A percentile compares a stretch with the other conserved stretches of the same genome.
Conservation (phyloP, 2,113 vertebrate genomes). For the Oreochromis spilurus region DNA sequence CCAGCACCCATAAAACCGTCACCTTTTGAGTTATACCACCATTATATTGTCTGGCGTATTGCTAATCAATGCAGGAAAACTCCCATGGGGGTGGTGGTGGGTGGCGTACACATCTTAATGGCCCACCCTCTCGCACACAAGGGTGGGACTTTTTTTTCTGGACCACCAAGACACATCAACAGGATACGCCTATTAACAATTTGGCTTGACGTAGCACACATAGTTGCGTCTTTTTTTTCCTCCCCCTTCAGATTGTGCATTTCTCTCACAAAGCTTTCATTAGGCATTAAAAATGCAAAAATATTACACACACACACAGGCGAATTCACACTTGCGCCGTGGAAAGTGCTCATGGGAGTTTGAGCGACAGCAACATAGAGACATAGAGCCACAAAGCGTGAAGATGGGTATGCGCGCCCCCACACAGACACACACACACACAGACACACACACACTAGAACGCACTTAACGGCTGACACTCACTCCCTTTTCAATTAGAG, state of each 20-base stretch:
- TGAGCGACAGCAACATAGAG: constrained; percentile 62
- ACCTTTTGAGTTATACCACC: constrained; percentile 59
- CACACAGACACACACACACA: not conserved
- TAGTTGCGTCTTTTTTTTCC: not conserved
- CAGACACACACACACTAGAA: not conserved
- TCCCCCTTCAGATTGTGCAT: not conserved
- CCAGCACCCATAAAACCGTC: constrained; percentile 51
- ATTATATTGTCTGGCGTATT: constrained; percentile 67
- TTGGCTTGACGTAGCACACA: not conserved
- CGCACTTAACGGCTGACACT: constrained; percentile 66
- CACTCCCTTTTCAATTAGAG: constrained; percentile 75
- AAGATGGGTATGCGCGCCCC: constrained; percentile 27
- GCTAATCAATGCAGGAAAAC: constrained; percentile 65
- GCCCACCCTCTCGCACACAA: not conserved
- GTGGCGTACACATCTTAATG: not conserved
- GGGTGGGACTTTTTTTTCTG: not conserved
- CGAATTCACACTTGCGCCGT: constrained; percentile 34
- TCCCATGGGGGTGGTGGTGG: constrained; percentile 16
- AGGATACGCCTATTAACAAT: constrained; percentile 12
- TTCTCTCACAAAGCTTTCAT: constrained; percentile 17
- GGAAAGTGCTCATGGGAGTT: constrained; percentile 59
- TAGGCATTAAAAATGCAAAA: constrained; percentile 20
- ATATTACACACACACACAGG: not conserved
- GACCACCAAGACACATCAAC: constrained; percentile 10
- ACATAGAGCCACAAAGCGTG: constrained; percentile 58